Evolutionary conservation across 2,797 vertebrate species (phyloP).

Genomic region (Heterohyrax brucei): DNA sequence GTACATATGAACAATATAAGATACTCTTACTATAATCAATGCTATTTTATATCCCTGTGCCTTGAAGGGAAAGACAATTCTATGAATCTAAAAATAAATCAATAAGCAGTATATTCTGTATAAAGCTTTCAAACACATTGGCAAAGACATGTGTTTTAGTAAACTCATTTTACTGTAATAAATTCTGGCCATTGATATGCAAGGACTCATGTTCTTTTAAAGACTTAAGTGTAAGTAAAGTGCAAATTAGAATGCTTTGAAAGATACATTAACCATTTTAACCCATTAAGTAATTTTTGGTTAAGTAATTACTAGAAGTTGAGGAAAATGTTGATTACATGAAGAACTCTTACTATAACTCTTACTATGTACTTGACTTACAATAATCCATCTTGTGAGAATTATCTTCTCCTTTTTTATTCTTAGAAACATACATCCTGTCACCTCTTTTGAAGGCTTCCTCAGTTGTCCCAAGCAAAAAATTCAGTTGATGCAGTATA

Average conservation of each 20-base stretch:
- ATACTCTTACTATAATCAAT: neutral
- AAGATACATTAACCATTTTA: constrained; percentile 64
- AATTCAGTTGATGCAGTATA: neutral
- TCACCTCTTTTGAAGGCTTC: neutral
- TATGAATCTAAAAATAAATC: constrained; percentile 29
- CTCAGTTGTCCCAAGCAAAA: neutral
- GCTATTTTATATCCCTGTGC: constrained; percentile 7
- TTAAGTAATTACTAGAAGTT: neutral
- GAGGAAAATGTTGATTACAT: neutral
- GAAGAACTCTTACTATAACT: neutral
- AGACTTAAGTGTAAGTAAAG: constrained; percentile 46
- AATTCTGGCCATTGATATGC: neutral
- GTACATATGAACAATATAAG: too few species aligned
- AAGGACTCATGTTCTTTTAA: constrained; percentile 32
- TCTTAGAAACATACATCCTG: neutral
- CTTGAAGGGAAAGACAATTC: neutral
- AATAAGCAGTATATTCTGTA: neutral
- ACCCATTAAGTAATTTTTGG: constrained; percentile 35
- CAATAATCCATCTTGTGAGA: neutral
- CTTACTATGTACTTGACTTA: neutral
- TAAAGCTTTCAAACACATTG: constrained; percentile 49
- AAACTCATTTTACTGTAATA: neutral
- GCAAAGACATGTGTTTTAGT: neutral
- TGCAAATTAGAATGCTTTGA: constrained; percentile 60
- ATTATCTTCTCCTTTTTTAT: neutral